Base-by-base conservation (phyloP, 1,140 invertebrate species). In the Pectinophora gossypiella region DNA sequence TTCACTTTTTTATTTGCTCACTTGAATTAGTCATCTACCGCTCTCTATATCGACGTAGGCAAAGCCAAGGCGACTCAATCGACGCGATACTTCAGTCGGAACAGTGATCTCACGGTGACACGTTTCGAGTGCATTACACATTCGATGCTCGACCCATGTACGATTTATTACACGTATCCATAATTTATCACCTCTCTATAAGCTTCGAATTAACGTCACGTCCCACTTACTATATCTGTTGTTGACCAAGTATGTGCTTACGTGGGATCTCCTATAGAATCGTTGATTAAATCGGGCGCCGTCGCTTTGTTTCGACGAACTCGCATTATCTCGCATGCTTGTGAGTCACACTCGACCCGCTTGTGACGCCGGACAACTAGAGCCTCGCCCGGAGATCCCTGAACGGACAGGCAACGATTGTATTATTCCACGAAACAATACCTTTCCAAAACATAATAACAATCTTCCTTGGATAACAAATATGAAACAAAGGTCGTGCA, bases 251-350 rank as follows among this genome's bases (percentile, higher is more conserved):
- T 54, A 51, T 47, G 54, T 61, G 54, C 59, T 65, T 56, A 59
- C 54, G 47, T 51, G 56, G 27, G 59, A 57, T 54, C 56, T 57
- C 47, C 61, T 63, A 78, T 70, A 61, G 68, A 67, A 61, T 66
- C 49, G 64, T 60, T 73, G 70, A 73, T 75, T 68, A 64, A 64
- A 75, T 75, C 63, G 64, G 59, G 52, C 58, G 56, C 56, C 60
- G 55, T 61, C 59, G 27, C 69, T 69, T 73, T 71, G 74, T 75
- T 72, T 66, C 58, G 54, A 42, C 51, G 49, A 32, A 53, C 62
- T 42, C 43, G 61, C 54, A 70, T 73, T 71, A 68, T 73, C 70
- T 70, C 50, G 47, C 58, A 50, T 60, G 64, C 62, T 68, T 67
- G 63, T 76, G 64, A 65, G 53, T 62, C 65, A 68, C 68, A 68